These are phyloP conservation scores for Rhadinocentrus ornatus DNA, from an alignment of 2,797 vertebrate species.

Conservation along the genomic window DNA sequence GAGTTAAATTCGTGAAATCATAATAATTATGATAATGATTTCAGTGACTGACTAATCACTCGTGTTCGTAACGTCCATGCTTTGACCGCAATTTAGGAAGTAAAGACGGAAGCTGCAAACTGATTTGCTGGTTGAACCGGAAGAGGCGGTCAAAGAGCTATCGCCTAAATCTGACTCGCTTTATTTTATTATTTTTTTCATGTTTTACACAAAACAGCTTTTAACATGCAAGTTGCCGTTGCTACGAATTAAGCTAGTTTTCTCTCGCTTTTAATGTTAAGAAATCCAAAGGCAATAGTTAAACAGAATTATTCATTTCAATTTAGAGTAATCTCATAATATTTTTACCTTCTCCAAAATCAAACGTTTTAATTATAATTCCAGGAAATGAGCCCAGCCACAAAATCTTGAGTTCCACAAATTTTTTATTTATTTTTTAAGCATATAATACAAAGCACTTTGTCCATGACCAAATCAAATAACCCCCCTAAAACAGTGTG, in stretches of 20 bases:
- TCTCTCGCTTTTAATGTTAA: too few species aligned
- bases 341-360: neutral
- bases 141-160: slow-evolving; percentile 29
- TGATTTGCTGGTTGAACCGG: slow-evolving; percentile 32
- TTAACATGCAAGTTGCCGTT: too few species aligned
- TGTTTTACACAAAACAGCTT: too few species aligned
- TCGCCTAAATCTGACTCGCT: too few species aligned
- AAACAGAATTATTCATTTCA: neutral
- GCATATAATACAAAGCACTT: too few species aligned
- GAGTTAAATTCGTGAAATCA: neutral
- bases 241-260: too few species aligned
- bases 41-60: neutral
- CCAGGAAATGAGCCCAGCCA: neutral
- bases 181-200: too few species aligned
- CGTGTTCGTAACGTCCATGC: neutral
- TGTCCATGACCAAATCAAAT: too few species aligned
- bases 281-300: neutral
- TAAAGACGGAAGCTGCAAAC: accelerated
- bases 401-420: neutral
- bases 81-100: slow-evolving; percentile 22
- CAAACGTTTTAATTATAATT: neutral
- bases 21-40: neutral
- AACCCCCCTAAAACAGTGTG: too few species aligned
- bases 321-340: neutral
- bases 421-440: neutral